Conservation (phyloP, 2,113 vertebrate species). For the Callipepla californica region DNA sequence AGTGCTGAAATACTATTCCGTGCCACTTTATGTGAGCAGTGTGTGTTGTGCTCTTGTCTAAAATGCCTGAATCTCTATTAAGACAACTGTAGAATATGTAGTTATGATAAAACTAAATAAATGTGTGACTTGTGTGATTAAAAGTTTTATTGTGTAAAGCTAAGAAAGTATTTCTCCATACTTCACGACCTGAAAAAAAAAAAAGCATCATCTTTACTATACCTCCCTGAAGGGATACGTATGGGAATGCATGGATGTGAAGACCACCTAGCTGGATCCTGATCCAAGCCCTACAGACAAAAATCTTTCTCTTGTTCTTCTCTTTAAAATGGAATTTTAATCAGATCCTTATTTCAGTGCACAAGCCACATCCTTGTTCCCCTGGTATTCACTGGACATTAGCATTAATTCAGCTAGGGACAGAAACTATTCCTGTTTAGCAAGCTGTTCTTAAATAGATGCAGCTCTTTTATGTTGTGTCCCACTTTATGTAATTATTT, state of each 20-base stretch:
- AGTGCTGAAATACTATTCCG: neutral
- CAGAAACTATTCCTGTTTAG: constrained; percentile 4
- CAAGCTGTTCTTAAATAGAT: neutral
- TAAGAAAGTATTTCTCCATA: neutral
- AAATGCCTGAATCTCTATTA: neutral
- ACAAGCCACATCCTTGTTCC: neutral
- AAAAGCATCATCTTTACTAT: neutral
- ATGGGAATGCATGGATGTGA: neutral
- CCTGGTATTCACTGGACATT: neutral
- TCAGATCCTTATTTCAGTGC: neutral
- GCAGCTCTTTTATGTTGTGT: neutral
- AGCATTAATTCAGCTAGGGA: neutral
- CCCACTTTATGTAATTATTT: constrained; percentile 43
- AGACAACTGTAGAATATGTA: neutral
- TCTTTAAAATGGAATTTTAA: neutral
- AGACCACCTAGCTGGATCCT: neutral
- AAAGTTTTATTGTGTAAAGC: neutral
- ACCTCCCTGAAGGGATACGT: neutral
- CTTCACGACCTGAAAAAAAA: neutral
- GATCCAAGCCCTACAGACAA: neutral
- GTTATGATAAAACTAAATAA: neutral
- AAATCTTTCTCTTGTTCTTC: neutral
- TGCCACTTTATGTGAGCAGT: neutral
- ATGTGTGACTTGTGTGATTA: neutral
- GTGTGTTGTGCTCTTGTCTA: neutral